These are phyloP conservation scores for Puntigrus tetrazona DNA, from an alignment of 2,113 vertebrate species.

Conservation along the genomic window DNA sequence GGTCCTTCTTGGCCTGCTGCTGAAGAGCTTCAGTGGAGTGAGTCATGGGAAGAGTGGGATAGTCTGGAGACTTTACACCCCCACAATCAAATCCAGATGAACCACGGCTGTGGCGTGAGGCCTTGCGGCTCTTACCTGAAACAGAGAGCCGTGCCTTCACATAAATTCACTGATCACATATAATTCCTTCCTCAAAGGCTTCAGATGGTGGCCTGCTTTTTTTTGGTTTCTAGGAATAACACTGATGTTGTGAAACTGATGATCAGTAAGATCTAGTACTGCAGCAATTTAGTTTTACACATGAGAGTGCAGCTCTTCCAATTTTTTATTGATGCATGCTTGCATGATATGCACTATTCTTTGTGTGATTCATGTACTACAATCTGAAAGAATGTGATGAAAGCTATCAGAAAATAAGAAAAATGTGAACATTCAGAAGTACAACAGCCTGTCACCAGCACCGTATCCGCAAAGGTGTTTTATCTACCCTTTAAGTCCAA, in stretches of 20 bases:
- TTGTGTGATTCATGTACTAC: not conserved
- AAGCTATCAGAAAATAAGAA: not conserved
- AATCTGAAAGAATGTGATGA: not conserved
- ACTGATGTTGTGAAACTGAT: not conserved
- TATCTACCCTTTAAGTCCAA: not conserved
- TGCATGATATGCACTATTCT: not conserved
- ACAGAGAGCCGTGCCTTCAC: slow-evolving; percentile 60
- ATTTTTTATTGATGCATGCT: not conserved
- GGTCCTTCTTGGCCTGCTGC: slow-evolving; percentile 73
- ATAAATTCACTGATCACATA: not conserved
- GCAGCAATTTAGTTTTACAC: not conserved
- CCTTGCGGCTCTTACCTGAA: slow-evolving; percentile 87
- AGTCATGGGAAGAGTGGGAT: slow-evolving; percentile 81
- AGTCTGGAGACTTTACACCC: slow-evolving; percentile 79
- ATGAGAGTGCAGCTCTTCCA: not conserved
- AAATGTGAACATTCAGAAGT: not conserved
- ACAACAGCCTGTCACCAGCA: not conserved
- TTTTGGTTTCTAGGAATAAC: not conserved
- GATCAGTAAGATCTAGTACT: not conserved
- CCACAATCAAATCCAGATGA: slow-evolving; percentile 72
- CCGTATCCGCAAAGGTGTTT: not conserved
- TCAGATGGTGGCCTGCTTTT: not conserved
- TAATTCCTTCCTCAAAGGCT: not conserved
- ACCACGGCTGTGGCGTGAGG: slow-evolving; percentile 74
- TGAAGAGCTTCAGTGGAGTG: slow-evolving; percentile 77